Evolutionary conservation across 2,113 vertebrate species (phyloP).

Genomic region (Paratilapia polleni): DNA sequence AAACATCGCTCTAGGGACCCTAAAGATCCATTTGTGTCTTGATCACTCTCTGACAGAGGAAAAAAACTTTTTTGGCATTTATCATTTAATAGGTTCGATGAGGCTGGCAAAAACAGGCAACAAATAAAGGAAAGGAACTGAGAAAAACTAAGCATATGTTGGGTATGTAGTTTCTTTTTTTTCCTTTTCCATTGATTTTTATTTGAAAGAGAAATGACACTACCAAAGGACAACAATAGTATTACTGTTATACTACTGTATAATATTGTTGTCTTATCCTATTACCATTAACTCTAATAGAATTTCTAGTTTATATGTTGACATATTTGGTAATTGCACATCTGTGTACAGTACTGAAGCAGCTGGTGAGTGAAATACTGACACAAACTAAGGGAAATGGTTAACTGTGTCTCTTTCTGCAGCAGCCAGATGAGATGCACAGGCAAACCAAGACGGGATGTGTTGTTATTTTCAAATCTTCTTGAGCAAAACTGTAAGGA

Average conservation of each 20-base stretch:
- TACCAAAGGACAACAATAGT: too few relatives aligned
- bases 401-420: not conserved
- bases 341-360: not conserved
- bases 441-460: not conserved
- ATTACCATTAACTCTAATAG: not conserved
- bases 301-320: not conserved
- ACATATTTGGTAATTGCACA: not conserved
- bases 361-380: not conserved
- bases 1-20: not conserved
- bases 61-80: not conserved
- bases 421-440: not conserved
- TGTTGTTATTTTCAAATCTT: not conserved
- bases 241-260: not conserved
- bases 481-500: not conserved
- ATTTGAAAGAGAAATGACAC: not conserved
- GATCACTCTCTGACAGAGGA: not conserved
- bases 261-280: not conserved
- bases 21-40: not conserved
- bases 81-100: not conserved
- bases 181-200: not conserved
- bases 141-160: not conserved
- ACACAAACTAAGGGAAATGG: not conserved
- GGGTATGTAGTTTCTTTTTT: not conserved
- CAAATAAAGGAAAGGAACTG: too few relatives aligned
- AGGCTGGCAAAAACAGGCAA: not conserved